phyloP scores from a whole-genome alignment of 35 echinoderm and acorn worm species.

The Apostichopus californicus region DNA sequence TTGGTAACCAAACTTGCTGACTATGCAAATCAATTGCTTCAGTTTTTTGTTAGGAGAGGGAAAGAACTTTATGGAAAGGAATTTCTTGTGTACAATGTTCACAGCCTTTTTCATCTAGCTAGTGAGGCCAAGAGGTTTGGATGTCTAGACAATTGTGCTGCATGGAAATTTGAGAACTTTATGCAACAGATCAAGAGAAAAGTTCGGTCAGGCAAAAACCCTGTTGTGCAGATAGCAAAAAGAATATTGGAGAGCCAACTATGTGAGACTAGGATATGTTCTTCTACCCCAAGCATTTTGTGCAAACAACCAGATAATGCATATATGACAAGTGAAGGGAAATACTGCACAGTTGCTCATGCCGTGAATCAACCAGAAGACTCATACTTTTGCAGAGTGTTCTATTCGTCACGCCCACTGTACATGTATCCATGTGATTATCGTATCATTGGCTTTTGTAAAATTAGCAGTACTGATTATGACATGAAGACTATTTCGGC shows the following conservation, averaged over 20 bases:
- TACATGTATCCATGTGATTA: not conserved
- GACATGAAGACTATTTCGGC: not conserved
- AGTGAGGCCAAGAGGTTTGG: slow-evolving; percentile 60
- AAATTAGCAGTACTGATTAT: not conserved
- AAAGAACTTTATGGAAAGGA: slow-evolving; percentile 63
- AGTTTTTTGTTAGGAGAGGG: slow-evolving; percentile 63
- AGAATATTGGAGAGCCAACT: slow-evolving; percentile 21
- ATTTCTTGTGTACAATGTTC: slow-evolving; percentile 80
- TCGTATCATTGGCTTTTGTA: not conserved
- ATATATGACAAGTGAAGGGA: not conserved
- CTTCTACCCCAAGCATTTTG: not conserved
- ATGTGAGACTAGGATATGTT: not conserved
- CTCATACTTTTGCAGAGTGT: slow-evolving; percentile 14
- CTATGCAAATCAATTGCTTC: slow-evolving; percentile 59
- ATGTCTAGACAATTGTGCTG: slow-evolving; percentile 46
- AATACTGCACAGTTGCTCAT: not conserved
- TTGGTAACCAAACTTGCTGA: slow-evolving; percentile 8
- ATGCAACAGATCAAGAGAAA: slow-evolving; percentile 69
- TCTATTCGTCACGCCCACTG: not conserved
- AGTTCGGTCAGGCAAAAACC: slow-evolving; percentile 58
- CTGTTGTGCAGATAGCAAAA: slow-evolving; percentile 58
- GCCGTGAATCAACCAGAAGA: not conserved
- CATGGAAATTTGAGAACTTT: slow-evolving; percentile 75
- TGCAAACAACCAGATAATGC: not conserved
- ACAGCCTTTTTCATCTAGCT: slow-evolving; percentile 74